These are phyloP conservation scores for Ceratitis capitata DNA, from an alignment of 1,140 invertebrate species.

Conservation along the genomic window DNA sequence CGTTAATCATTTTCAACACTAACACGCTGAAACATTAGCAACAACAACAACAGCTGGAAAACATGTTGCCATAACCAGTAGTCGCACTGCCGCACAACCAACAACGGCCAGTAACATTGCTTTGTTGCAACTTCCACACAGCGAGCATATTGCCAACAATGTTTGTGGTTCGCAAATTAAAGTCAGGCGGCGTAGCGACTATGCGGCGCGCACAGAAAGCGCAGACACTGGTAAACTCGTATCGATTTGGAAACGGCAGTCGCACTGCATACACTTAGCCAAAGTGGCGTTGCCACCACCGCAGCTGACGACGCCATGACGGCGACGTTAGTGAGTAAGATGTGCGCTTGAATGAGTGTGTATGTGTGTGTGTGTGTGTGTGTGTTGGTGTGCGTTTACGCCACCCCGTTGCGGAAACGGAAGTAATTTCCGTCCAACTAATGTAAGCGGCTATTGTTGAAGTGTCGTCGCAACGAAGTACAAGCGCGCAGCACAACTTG, in stretches of 20 bases:
- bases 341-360: no score
- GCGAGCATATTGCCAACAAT: conserved; percentile 15
- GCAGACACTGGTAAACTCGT: no score
- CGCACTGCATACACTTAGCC: neutral
- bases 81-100: neutral
- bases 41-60: neutral
- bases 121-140: neutral
- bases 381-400: neutral
- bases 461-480: neutral
- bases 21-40: neutral
- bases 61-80: neutral
- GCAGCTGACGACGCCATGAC: no score
- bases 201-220: neutral
- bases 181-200: neutral
- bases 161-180: neutral
- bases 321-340: no score
- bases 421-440: conserved; percentile 17
- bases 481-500: neutral
- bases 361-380: neutral
- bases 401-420: neutral
- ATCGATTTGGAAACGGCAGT: neutral
- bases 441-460: conserved; percentile 5
- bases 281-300: neutral
- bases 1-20: neutral
- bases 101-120: neutral